Base-by-base conservation (phyloP, 2,113 vertebrate genomes). In the Elachura formosa region DNA sequence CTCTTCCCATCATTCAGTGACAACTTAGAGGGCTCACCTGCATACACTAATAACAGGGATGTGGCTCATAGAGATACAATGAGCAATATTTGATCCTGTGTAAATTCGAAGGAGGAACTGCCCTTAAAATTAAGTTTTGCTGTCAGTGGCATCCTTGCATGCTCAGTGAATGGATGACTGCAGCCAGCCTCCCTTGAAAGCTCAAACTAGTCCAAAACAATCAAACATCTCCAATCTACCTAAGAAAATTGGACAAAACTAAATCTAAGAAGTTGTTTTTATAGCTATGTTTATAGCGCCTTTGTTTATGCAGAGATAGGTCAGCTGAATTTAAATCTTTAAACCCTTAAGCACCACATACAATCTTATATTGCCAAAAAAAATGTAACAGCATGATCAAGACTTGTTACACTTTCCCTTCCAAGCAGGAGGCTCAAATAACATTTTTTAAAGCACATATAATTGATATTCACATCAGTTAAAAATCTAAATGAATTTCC, bases 401-500 rank as follows among this genome's bases (percentile, higher is more conserved):
- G 75, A 67, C 34, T 80, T 69, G 58, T 95, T 96, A 82, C 33
- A 29, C 25, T 91, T 90, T 64, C 10, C 31, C 22, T 91, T 84
- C 64, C 59, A 62, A 93, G 24, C 31, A 76, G 0, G 4, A 72
- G 40, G 38, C 64, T 72, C 3, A 4, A 94, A 90, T 25, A 67
- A 33, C 19, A 43, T 78, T 80, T 87, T 95, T 75, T 18, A 51
- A 87, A 94, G 68, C 45, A 89, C 86, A 49, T 48, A 81, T 87
- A 94, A 96, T 81, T 95, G 41, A 94, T 94, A 91, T 29, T 49
- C 40, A 76, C 68, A 91, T 86, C 73, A 90, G 61, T 92, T 96
- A 74, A 93, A 96, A 96, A 92, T 75, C 80, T 73, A 95, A 87
- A 94, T 93, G 12, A 96, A 92, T 93, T 83, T 94, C 67, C 63